phyloP scores from a whole-genome alignment of 2,888 invertebrate species.

The Stratiomys singularior region DNA sequence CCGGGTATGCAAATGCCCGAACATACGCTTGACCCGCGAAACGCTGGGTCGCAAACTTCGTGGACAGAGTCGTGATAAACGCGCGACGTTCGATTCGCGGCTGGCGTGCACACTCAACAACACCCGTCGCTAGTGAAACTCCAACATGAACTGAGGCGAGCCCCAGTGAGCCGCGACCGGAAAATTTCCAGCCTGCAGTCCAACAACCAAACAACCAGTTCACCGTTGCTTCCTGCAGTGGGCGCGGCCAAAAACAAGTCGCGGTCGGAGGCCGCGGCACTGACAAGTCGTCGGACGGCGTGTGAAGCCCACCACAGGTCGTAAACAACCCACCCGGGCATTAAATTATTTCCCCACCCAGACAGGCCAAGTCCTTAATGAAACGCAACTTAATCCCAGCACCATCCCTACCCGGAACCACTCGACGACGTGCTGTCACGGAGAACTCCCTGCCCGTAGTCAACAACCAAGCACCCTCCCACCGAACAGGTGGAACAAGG shows the following conservation, averaged over 20 bases:
- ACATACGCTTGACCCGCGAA: neutral
- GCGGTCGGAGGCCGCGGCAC: neutral
- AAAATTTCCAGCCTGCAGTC: conserved; percentile 10
- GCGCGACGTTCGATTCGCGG: conserved; percentile 24
- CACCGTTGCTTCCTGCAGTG: neutral
- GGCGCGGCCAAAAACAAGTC: conserved; percentile 18
- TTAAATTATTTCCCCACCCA: conserved; percentile 40
- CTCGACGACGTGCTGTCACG: neutral
- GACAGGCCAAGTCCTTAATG: neutral
- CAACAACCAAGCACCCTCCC: conserved; percentile 3
- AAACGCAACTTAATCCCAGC: neutral
- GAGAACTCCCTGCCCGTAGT: neutral
- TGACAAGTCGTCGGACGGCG: conserved; percentile 9
- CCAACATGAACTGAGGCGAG: conserved; percentile 53
- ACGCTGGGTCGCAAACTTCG: neutral
- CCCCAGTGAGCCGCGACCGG: conserved; percentile 19
- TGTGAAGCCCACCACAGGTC: conserved; percentile 11
- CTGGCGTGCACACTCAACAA: conserved; percentile 25
- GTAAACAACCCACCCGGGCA: conserved; percentile 37
- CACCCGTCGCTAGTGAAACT: conserved; percentile 52
- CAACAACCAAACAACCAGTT: conserved; percentile 23
- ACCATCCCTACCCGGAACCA: neutral
- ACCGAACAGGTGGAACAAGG: neutral
- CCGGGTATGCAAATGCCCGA: conserved; percentile 2
- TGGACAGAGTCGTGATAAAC: conserved; percentile 2